A percentile compares a stretch with the other conserved stretches of the same genome.
Evolutionary conservation across 2,113 vertebrate genomes (phyloP).

Genomic region (Rostratula benghalensis): DNA sequence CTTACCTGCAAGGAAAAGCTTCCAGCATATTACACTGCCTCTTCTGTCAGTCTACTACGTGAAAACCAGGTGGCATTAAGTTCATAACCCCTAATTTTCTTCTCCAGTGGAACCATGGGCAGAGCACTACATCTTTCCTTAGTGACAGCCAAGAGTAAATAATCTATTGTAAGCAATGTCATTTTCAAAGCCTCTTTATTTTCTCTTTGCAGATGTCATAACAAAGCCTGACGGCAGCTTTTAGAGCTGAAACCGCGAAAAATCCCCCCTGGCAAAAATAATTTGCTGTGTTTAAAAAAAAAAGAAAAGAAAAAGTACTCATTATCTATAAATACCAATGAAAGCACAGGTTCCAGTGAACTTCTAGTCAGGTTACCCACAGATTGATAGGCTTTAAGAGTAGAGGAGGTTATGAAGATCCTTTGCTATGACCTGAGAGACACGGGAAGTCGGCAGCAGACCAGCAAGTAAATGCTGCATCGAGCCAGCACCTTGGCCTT

Average conservation of each 20-base stretch:
- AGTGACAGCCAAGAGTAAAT: conserved; percentile 13
- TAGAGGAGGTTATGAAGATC: not conserved
- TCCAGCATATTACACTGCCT: not conserved
- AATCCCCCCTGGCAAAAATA: not conserved
- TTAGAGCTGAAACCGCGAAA: not conserved
- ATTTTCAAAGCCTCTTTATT: not conserved
- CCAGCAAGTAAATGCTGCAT: not conserved
- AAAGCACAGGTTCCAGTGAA: not conserved
- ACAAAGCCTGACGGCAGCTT: not conserved
- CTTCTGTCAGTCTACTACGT: not conserved
- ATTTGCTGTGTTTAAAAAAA: not conserved
- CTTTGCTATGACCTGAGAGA: not conserved
- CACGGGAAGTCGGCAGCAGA: not conserved
- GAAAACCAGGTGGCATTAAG: not conserved
- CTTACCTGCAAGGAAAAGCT: not conserved
- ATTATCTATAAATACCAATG: not conserved
- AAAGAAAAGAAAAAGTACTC: not conserved
- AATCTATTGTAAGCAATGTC: not conserved
- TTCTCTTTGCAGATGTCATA: not conserved
- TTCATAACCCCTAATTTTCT: not conserved
- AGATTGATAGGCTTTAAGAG: not conserved
- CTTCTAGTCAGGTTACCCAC: not conserved
- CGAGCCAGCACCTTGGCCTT: not conserved
- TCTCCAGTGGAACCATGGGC: not conserved
- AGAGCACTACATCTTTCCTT: not conserved